Conservation (phyloP, 2,888 invertebrate genomes). For the Eupithecia subumbrata region DNA sequence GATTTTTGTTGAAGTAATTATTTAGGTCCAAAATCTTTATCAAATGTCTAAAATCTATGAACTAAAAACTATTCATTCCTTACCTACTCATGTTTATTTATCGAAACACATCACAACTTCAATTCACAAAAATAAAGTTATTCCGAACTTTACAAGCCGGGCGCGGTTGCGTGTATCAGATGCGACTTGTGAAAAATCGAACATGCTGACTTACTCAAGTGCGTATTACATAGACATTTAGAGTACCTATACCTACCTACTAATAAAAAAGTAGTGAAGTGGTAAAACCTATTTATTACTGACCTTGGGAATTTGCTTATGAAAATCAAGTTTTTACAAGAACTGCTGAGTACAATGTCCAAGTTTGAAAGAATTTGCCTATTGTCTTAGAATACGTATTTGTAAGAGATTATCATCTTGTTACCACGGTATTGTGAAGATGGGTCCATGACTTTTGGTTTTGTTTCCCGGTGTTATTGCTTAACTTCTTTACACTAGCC, state of each 20-base stretch:
- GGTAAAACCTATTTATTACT: constrained; percentile 20
- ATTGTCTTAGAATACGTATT: constrained; percentile 42
- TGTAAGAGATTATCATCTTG: constrained; percentile 41
- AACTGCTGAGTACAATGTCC: constrained; percentile 31
- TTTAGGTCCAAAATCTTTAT: too few species aligned
- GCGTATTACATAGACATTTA: not conserved
- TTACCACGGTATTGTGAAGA: constrained; percentile 40
- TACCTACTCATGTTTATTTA: too few species aligned
- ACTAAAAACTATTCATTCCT: too few species aligned
- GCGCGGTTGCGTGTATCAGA: too few species aligned
- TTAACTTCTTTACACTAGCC: not conserved
- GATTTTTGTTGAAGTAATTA: too few species aligned
- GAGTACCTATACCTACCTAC: not conserved
- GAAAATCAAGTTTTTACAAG: constrained; percentile 38
- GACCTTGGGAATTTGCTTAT: constrained; percentile 40
- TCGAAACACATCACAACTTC: too few species aligned
- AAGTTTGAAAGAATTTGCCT: constrained; percentile 36
- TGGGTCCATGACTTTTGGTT: not conserved
- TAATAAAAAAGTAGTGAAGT: not conserved
- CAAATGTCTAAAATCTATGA: too few species aligned
- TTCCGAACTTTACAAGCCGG: too few species aligned
- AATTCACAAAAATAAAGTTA: too few species aligned
- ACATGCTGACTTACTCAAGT: not conserved
- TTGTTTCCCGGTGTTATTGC: not conserved
- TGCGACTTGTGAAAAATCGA: too few species aligned